phyloP scores from a whole-genome alignment of 2,797 vertebrate genomes.

The Propithecus perrieri region DNA sequence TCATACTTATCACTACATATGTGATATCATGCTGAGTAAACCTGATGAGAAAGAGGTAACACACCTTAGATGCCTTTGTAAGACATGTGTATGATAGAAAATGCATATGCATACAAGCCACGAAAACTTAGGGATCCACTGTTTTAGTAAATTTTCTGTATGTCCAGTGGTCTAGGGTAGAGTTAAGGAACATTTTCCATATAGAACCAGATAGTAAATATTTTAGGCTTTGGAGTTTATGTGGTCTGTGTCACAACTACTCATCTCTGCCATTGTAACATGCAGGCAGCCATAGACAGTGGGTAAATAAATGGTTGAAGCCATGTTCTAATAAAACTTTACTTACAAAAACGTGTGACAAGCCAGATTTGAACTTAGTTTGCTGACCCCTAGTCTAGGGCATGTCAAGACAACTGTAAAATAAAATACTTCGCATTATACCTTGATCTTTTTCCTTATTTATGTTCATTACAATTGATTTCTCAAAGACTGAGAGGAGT shows the following conservation, averaged over 20 bases:
- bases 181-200: neutral
- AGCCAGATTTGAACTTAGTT: neutral
- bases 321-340: neutral
- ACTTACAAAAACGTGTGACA: neutral
- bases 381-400: neutral
- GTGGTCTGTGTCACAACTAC: neutral
- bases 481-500: neutral
- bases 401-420: neutral
- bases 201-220: neutral
- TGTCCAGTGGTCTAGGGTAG: neutral
- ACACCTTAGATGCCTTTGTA: neutral
- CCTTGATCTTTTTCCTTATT: neutral
- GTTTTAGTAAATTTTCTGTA: neutral
- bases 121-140: neutral
- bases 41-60: neutral
- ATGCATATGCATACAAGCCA: neutral
- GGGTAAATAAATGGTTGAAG: neutral
- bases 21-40: neutral
- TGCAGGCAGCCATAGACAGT: neutral
- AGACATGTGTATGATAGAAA: neutral
- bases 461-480: neutral
- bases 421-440: neutral
- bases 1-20: neutral
- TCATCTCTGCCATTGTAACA: neutral
- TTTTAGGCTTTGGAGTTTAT: neutral